Evolutionary conservation across 2,888 invertebrate species (phyloP), one percentile per base, ranked within the genome.

Genomic region (Malacosoma neustria): DNA sequence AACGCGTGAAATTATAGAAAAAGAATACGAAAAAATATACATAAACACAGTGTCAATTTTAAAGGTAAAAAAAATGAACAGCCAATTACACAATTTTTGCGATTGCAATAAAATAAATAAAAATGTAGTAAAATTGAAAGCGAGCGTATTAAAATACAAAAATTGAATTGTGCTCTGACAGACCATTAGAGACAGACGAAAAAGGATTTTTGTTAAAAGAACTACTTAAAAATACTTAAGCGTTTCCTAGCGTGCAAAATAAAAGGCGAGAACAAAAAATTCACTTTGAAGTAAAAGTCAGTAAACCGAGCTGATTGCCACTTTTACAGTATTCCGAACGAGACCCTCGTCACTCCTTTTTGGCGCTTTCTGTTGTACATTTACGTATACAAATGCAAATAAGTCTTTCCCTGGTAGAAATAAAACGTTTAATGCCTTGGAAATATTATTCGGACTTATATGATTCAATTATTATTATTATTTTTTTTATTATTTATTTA

Each of bases 281-380:
- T 56, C 61, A 62, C 65, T 75, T 72, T 72, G 65, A 71, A 69
- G 69, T 63, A 57, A 68, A 65, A 72, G 66, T 67, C 70, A 61
- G 64, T 64, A 68, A 68, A 63, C 64, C 61, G 62, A 64, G 67
- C 67, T 72, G 74, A 74, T 76, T 76, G 72, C 71, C 63, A 71
- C 72, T 74, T 74, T 73, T 63, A 73, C 73, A 69, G 71, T 56
- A 59, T 76, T 72, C 58, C 62, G 60, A 72, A 68, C 65, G 59
- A 62, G 55, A 72, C 70, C 72, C 73, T 72, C 70, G 70, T 73
- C 75, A 72, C 69, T 69, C 61, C 60, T 69, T 72, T 59, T 67
- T 61, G 60, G 54, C 53, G 51, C 51, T 65, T 67, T 68, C 63
- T 67, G 62, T 61, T 65, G 63, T 61, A 54, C 68, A 63, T 71